Evolutionary conservation across 2,888 invertebrate genomes (phyloP), one percentile per base, ranked within the genome.

Genomic region (Busseola fusca): DNA sequence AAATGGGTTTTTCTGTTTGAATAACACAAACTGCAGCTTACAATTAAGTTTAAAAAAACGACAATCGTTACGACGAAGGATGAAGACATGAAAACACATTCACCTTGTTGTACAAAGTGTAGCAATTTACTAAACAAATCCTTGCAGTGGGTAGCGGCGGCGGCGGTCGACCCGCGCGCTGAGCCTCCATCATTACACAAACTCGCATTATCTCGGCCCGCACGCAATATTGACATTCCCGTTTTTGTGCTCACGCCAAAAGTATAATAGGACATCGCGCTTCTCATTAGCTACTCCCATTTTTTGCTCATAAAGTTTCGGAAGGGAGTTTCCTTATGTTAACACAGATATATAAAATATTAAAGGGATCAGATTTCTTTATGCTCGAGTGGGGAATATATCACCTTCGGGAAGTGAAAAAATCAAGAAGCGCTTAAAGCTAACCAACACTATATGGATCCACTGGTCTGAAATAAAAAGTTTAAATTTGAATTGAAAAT

Each of bases 141-240:
- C 85, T 84, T 72, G 79, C 72, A 81, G 76, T 45, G 70, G 74
- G 72, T 76, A 60, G 52, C 67, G 54, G 63, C 62, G 60, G 62
- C 70, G 75, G 63, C 73, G 74, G 63, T 65, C 74, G 63, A 52
- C 64, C 67, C 72, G 69, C 69, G 69, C 67, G 76, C 74, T 48
- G 66, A 80, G 76, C 83, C 84, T 87, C 83, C 84, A 86, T 84
- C 87, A 86, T 88, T 87, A 88, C 85, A 80, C 80, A 77, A 84
- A 76, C 87, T 83, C 69, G 76, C 85, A 86, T 89, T 87, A 89
- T 89, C 84, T 83, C 83, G 78, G 70, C 75, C 86, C 85, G 86
- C 90, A 91, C 90, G 90, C 92, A 88, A 91, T 90, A 91, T 89
- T 90, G 88, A 88, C 89, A 91, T 91, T 89, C 83, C 83, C 83